Evolutionary conservation across 2,888 invertebrate species (phyloP).

Genomic region (Agrotis clavis): DNA sequence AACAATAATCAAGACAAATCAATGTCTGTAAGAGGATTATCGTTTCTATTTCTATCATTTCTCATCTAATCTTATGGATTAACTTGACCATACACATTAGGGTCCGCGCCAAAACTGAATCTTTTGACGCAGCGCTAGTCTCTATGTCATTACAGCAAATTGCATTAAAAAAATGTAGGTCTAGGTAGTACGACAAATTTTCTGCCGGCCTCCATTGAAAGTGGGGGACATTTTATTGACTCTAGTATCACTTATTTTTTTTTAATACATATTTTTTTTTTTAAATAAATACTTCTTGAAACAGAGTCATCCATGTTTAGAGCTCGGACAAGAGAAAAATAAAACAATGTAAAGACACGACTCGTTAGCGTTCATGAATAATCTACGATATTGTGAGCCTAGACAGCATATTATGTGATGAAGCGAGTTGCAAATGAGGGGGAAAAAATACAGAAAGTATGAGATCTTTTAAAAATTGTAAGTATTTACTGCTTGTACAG

Average conservation of each 20-base stretch:
- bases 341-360: constrained; percentile 43
- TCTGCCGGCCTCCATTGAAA: neutral
- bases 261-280: neutral
- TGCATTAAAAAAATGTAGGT: too few relatives aligned
- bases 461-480: neutral
- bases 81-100: neutral
- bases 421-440: neutral
- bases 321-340: constrained; percentile 26
- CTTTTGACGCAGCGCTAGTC: too few relatives aligned
- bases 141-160: too few relatives aligned
- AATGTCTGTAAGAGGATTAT: constrained; percentile 5
- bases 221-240: neutral
- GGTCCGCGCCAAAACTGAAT: too few relatives aligned
- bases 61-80: neutral
- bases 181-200: too few relatives aligned
- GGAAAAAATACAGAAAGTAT: neutral
- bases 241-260: too few relatives aligned
- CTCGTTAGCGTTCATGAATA: constrained; percentile 76
- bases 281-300: neutral
- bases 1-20: constrained; percentile 16
- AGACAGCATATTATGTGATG: constrained; percentile 22
- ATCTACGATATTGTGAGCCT: constrained; percentile 50
- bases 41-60: neutral
- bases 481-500: neutral
- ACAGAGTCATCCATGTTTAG: constrained; percentile 11